Base-by-base conservation (phyloP, 2,113 vertebrate genomes). In the Mormoops blainvillei region DNA sequence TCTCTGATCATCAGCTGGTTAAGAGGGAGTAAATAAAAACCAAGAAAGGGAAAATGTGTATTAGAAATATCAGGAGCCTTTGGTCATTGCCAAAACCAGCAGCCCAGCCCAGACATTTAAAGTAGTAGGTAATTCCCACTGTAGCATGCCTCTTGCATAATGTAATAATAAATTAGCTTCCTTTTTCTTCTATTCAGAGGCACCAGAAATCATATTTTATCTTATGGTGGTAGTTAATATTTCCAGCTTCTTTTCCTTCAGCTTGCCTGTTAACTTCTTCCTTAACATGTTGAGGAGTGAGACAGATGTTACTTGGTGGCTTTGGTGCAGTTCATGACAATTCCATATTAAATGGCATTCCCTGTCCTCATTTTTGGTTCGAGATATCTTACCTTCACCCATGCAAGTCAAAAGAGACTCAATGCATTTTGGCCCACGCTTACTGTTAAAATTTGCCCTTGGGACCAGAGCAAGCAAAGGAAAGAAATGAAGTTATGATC, bases 401-500 rank as follows among this genome's bases (percentile, higher is more conserved):
- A 1, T 58, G 52, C 54, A 89, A 67, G 65, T 80, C 38, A 12
- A 73, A 95, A 91, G 83, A 92, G n/a, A 20, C 20, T 93, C 7
- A 0, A 4, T 91, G 52, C 18, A 63, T 91, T 78, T 90, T 89
- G 80, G 70, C 87, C 52, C 70, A 84, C 33, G 3, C 38, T 82
- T 93, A 41, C 41, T 82, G 73, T 94, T 83, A 80, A 63, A 52
- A 77, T 84, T 83, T 96, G 28, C n/a, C 4, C n/a, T 48, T 77
- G 84, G 70, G 83, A 74, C 28, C 10, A 76, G 74, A 92, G 15
- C 50, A 85, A 71, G 90, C 41, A 68, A 93, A 93, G 26, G 28
- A 88, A 54, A 83, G 26, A 36, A 80, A 87, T 76, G 74, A 83
- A 94, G 16, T 93, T 91, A 94, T 48, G 78, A 91, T 91, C 70